Conservation (phyloP, 2,888 invertebrate species). For the Artemia sinica region DNA sequence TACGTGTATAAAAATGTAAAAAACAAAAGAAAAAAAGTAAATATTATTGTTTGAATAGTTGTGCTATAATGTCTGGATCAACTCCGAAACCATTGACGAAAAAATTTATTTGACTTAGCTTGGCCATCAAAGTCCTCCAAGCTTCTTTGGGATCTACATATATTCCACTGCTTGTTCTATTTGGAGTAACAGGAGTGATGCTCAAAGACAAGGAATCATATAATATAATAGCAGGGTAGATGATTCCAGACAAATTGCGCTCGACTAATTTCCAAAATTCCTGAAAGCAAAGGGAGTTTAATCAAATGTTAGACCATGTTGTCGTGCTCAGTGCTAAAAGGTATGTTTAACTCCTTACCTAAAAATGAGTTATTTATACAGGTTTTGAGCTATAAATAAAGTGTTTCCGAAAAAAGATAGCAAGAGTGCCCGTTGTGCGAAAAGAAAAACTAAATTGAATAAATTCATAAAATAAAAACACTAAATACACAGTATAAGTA, state of each 20-base stretch:
- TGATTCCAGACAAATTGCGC: constrained; percentile 51
- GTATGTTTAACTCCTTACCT: too few relatives aligned
- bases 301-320: constrained; percentile 25
- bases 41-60: constrained; percentile 62
- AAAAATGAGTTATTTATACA: too few relatives aligned
- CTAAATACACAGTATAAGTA: too few relatives aligned
- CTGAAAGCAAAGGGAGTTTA: constrained; percentile 32
- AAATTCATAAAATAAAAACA: too few relatives aligned
- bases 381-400: too few relatives aligned
- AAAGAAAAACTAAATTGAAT: too few relatives aligned
- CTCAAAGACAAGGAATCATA: constrained; percentile 53
- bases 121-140: constrained; percentile 49
- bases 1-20: too few relatives aligned
- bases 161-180: constrained; percentile 2
- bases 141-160: constrained; percentile 33
- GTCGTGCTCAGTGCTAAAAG: too few relatives aligned
- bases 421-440: too few relatives aligned
- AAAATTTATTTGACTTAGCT: constrained; percentile 44
- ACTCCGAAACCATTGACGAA: constrained; percentile 46
- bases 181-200: neutral
- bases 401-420: too few relatives aligned
- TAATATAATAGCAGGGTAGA: constrained; percentile 78
- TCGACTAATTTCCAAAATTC: constrained; percentile 44
- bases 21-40: too few relatives aligned
- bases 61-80: constrained; percentile 58